phyloP scores from a whole-genome alignment of 1,140 invertebrate genomes.

The Prorops nasuta region DNA sequence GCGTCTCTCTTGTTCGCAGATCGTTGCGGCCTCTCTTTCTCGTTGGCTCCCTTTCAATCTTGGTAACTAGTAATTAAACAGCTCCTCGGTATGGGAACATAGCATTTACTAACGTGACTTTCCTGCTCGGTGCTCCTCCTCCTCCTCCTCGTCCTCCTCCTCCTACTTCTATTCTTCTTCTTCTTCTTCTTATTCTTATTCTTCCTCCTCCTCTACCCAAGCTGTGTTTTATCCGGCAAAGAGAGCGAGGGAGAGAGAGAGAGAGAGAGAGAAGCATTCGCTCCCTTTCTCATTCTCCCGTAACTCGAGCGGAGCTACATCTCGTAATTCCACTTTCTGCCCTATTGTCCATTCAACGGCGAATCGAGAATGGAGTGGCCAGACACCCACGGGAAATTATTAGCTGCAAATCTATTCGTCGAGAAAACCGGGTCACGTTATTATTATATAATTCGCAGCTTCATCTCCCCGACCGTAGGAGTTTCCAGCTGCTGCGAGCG shows the following conservation, averaged over 20 bases:
- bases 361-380: background rate
- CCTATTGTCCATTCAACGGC: background rate
- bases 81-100: background rate
- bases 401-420: background rate
- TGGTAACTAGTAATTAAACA: slow-evolving; percentile 7
- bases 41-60: background rate
- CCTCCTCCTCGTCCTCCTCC: background rate
- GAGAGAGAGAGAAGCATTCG: too few species aligned
- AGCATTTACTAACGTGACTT: too few species aligned
- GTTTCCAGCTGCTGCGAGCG: too few species aligned
- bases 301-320: background rate
- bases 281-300: background rate
- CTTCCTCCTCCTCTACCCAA: background rate
- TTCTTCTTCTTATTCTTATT: background rate
- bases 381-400: slow-evolving; percentile 16
- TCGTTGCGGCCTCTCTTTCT: background rate
- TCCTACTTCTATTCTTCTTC: background rate
- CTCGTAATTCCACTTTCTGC: background rate
- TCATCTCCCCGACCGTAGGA: too few species aligned
- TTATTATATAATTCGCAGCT: too few species aligned
- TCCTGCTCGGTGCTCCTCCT: too few species aligned
- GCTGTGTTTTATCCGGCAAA: too few species aligned
- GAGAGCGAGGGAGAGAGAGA: too few species aligned
- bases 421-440: too few species aligned
- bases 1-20: background rate